Evolutionary conservation across 2,888 invertebrate species (phyloP).

Genomic region (Sphecodes monilicornis): DNA sequence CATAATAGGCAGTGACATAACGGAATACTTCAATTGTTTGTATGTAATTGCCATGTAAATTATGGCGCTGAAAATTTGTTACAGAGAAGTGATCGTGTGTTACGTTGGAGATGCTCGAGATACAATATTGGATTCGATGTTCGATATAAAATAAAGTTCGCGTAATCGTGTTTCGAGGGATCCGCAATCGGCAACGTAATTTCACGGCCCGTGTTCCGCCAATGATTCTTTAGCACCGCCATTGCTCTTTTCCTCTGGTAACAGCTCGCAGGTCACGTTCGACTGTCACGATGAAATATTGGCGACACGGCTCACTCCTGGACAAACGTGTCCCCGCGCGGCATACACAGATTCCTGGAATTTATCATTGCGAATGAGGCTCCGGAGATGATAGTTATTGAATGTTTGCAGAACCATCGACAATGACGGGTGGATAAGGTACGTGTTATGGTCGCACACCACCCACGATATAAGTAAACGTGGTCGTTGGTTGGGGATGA

Average conservation of each 20-base stretch:
- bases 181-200: background rate
- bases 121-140: background rate
- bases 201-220: background rate
- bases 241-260: background rate
- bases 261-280: slow-evolving; percentile 17
- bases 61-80: background rate
- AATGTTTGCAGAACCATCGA: background rate
- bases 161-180: background rate
- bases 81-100: background rate
- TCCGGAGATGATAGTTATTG: background rate
- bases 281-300: slow-evolving; percentile 20
- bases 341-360: background rate
- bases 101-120: background rate
- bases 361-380: slow-evolving; percentile 3
- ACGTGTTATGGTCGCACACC: background rate
- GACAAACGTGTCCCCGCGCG: background rate
- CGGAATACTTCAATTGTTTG: too few species aligned
- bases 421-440: background rate
- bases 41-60: background rate
- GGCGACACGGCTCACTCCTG: slow-evolving; percentile 3
- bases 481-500: background rate
- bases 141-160: background rate
- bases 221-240: background rate
- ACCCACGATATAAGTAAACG: background rate
- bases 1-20: too few species aligned